Percentiles rank a stretch among this genome's conserved stretches.
These are phyloP conservation scores for Thalassophryne amazonica DNA, from an alignment of 2,797 vertebrate species.

Conservation along the genomic window DNA sequence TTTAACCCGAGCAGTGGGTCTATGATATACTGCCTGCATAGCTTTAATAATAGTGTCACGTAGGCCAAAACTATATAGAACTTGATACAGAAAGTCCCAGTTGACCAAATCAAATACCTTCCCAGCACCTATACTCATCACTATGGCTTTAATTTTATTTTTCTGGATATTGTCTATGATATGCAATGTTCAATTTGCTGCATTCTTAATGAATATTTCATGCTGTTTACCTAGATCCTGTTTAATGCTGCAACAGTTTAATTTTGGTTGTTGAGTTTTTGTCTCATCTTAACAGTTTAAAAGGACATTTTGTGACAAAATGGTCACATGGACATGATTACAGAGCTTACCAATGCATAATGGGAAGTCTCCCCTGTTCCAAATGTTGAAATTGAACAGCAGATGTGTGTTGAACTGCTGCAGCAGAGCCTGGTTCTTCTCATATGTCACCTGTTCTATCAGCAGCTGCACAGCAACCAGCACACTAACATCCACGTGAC, in stretches of 20 bases:
- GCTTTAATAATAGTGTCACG: too few species aligned
- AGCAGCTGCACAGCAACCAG: conserved; percentile 90
- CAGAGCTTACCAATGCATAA: conserved; percentile 87
- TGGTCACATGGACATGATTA: neutral
- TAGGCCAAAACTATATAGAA: too few species aligned
- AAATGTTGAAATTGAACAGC: conserved; percentile 95
- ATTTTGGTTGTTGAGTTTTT: neutral
- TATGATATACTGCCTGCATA: too few species aligned
- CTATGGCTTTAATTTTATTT: too few species aligned
- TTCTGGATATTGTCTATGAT: too few species aligned
- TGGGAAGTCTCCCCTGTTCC: conserved; percentile 97
- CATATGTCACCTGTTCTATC: conserved; percentile 90
- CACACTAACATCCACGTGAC: conserved; percentile 91
- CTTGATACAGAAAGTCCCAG: too few species aligned
- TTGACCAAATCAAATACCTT: too few species aligned
- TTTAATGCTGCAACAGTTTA: neutral
- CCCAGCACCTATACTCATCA: too few species aligned
- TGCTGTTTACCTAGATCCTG: neutral
- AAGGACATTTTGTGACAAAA: neutral
- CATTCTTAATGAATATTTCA: too few species aligned
- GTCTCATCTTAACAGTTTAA: neutral
- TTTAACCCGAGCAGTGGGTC: too few species aligned
- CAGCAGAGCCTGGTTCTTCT: conserved; percentile 89
- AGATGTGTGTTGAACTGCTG: conserved; percentile 93
- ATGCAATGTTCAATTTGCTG: too few species aligned